Evolutionary conservation across 2,888 invertebrate species (phyloP).

Genomic region (Meganola albula): DNA sequence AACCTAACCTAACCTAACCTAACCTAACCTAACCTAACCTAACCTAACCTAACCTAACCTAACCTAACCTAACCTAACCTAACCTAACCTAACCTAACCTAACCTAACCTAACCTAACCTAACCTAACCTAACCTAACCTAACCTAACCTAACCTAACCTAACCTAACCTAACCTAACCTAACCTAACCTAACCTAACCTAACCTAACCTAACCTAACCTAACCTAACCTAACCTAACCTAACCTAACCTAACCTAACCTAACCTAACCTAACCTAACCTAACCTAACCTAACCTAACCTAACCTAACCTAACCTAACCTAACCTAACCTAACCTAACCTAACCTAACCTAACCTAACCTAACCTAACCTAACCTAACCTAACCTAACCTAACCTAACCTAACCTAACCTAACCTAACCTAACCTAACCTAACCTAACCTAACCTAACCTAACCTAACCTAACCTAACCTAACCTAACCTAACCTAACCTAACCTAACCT

Average conservation of each 20-base stretch:
- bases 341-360: constrained; percentile 5
- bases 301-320: constrained; percentile 11
- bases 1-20: constrained; percentile 13
- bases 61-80: constrained; percentile 8
- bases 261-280: constrained; percentile 13
- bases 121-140: constrained; percentile 11
- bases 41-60: constrained; percentile 8
- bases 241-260: constrained; percentile 7
- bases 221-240: constrained; percentile 5
- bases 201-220: constrained; percentile 8
- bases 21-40: constrained; percentile 12
- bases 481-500: constrained; percentile 10
- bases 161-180: constrained; percentile 10
- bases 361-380: constrained; percentile 3
- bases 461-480: constrained; percentile 11
- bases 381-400: constrained; percentile 11
- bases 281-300: constrained; percentile 4
- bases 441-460: constrained; percentile 23
- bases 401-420: constrained; percentile 10
- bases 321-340: constrained; percentile 13
- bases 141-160: constrained; percentile 11
- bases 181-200: constrained; percentile 12
- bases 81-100: constrained; percentile 13
- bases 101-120: constrained; percentile 10
- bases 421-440: constrained; percentile 4